These are phyloP conservation scores for Rotaria socialis DNA, from an alignment of 2,888 invertebrate species.

Conservation along the genomic window DNA sequence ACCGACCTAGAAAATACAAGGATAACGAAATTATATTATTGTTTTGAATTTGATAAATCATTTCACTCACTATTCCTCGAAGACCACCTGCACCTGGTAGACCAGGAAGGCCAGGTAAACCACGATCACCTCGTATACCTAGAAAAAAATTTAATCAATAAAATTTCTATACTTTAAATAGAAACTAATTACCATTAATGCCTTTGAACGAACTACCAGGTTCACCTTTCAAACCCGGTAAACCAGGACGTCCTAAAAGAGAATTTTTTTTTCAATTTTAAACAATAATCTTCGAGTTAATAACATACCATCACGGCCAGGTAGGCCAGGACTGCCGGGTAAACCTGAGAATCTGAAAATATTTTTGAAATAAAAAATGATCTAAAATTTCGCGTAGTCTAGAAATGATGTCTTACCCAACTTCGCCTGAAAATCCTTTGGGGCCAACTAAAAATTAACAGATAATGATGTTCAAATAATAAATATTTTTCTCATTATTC, in stretches of 20 bases:
- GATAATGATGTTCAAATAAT: neutral
- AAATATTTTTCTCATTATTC: neutral
- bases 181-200: neutral
- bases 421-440: conserved; percentile 17
- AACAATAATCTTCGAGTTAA: neutral
- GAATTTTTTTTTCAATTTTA: no score
- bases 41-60: neutral
- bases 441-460: neutral
- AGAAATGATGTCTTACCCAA: neutral
- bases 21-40: neutral
- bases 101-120: conserved; percentile 5
- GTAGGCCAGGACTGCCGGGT: neutral
- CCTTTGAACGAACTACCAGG: neutral
- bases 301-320: conserved; percentile 8
- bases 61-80: neutral
- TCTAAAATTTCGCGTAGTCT: neutral
- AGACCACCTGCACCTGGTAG: neutral
- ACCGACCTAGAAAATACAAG: neutral
- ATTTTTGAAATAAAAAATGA: neutral
- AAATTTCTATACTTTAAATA: neutral
- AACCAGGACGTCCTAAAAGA: conserved; percentile 26
- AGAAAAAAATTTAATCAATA: neutral
- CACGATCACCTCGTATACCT: conserved; percentile 20
- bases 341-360: neutral
- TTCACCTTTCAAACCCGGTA: neutral